Evolutionary conservation across 2,888 invertebrate genomes (phyloP).

Genomic region (Tyria jacobaeae): DNA sequence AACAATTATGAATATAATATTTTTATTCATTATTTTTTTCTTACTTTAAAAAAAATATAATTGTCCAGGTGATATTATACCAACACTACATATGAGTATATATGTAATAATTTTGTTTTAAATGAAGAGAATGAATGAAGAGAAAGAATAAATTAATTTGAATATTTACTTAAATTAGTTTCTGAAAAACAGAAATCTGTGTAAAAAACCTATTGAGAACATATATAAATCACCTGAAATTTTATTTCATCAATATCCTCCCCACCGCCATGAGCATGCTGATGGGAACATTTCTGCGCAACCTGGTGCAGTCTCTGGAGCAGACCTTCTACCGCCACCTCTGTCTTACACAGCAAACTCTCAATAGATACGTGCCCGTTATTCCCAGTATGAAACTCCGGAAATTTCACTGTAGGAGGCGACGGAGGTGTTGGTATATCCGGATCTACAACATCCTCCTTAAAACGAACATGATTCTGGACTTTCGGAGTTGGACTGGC

Average conservation of each 20-base stretch:
- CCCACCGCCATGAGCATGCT: slow-evolving; percentile 92
- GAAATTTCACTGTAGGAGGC: slow-evolving; percentile 76
- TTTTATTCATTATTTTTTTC: too few relatives aligned
- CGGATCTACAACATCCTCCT: slow-evolving; percentile 74
- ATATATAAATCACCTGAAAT: slow-evolving; percentile 91
- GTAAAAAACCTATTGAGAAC: too few relatives aligned
- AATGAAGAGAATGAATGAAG: too few relatives aligned
- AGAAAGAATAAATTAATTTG: too few relatives aligned
- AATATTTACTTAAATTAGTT: too few relatives aligned
- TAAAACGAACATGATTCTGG: slow-evolving; percentile 82
- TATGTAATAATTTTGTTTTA: too few relatives aligned
- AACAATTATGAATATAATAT: too few relatives aligned
- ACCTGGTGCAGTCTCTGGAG: slow-evolving; percentile 90
- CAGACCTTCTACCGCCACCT: slow-evolving; percentile 89
- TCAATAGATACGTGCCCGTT: slow-evolving; percentile 88
- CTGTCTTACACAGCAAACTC: slow-evolving; percentile 89
- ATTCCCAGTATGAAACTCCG: slow-evolving; percentile 74
- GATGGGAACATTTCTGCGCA: slow-evolving; percentile 90
- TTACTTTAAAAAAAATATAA: too few relatives aligned
- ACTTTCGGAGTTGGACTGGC: slow-evolving; percentile 73
- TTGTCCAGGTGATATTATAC: too few relatives aligned
- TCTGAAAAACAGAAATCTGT: too few relatives aligned
- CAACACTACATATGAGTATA: too few relatives aligned
- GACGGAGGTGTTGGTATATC: slow-evolving; percentile 82
- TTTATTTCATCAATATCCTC: slow-evolving; percentile 91